Conservation (phyloP, 2,888 invertebrate species). For the Hirudinaria manillensis region DNA sequence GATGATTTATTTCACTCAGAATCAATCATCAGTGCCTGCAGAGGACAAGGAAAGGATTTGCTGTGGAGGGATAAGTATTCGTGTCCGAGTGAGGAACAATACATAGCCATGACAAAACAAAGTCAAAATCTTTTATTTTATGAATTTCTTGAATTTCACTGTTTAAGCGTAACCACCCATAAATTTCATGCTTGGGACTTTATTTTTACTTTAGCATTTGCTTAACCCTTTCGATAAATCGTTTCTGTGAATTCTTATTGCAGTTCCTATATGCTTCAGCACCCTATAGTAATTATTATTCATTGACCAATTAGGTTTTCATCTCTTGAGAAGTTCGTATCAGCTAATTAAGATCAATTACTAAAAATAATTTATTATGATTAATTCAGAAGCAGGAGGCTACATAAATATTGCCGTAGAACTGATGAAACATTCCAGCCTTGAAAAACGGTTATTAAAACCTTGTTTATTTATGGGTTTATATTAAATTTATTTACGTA, state of each 20-base stretch:
- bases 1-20: conserved; percentile 60
- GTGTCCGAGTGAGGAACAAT: conserved; percentile 90
- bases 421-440: conserved; percentile 89
- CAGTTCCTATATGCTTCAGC: too few species aligned
- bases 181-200: too few species aligned
- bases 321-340: too few species aligned
- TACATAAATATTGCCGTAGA: conserved; percentile 88
- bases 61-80: conserved; percentile 92
- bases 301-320: too few species aligned
- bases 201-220: too few species aligned
- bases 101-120: conserved; percentile 84
- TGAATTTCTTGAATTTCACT: too few species aligned
- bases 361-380: too few species aligned
- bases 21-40: conserved; percentile 83
- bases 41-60: conserved; percentile 96
- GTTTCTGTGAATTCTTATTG: too few species aligned
- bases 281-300: too few species aligned
- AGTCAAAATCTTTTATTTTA: conserved; percentile 48
- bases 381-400: conserved; percentile 77
- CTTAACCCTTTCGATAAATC: too few species aligned
- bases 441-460: conserved; percentile 60
- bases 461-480: not conserved
- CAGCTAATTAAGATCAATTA: too few species aligned
- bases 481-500: not conserved
- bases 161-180: too few species aligned